phyloP scores from a whole-genome alignment of 1,140 invertebrate species.

The Heliconius hermathena region DNA sequence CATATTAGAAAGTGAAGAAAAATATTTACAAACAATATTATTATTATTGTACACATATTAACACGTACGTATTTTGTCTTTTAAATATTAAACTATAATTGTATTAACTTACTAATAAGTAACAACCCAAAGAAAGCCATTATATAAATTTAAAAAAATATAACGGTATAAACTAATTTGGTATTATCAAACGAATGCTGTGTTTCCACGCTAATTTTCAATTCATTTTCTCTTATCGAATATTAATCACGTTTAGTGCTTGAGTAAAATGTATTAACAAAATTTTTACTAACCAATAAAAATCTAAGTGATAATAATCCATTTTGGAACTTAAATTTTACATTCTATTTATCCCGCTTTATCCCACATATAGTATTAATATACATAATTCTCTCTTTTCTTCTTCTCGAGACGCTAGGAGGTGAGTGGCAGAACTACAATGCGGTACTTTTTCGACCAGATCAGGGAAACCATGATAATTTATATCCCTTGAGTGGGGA shows the following conservation, averaged over 20 bases:
- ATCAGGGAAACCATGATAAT: too few relatives aligned
- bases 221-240: slow-evolving; percentile 63
- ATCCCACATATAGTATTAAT: too few relatives aligned
- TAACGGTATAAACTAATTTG: slow-evolving; percentile 6
- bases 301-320: not conserved
- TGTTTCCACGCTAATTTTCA: slow-evolving; percentile 63
- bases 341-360: too few relatives aligned
- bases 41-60: too few relatives aligned
- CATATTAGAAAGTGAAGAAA: not conserved
- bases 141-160: slow-evolving; percentile 22
- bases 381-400: too few relatives aligned
- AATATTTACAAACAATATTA: not conserved
- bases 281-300: not conserved
- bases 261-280: not conserved
- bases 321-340: not conserved
- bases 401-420: too few relatives aligned
- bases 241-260: slow-evolving; percentile 4
- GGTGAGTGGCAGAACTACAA: too few relatives aligned
- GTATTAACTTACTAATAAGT: slow-evolving; percentile 26
- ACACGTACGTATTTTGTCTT: not conserved
- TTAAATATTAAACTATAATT: not conserved
- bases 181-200: slow-evolving; percentile 47
- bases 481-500: too few relatives aligned
- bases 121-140: slow-evolving; percentile 25
- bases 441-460: too few relatives aligned